Conservation (phyloP, 2,888 invertebrate species). For the Tholera decimalis region DNA sequence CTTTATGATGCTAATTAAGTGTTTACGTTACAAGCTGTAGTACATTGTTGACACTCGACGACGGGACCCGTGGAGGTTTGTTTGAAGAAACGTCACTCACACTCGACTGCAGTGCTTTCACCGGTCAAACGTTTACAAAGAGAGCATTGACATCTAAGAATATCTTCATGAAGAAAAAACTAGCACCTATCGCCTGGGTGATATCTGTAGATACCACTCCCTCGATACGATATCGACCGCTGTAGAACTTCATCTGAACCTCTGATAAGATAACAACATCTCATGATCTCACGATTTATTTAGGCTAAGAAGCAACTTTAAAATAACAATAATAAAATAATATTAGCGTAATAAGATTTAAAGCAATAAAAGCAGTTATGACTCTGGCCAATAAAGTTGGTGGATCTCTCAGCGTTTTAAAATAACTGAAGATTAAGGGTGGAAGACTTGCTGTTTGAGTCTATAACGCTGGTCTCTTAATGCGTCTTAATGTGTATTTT, state of each 20-base stretch:
- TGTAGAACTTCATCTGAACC: conserved; percentile 74
- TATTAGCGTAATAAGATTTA: conserved; percentile 88
- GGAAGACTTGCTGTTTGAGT: conserved; percentile 81
- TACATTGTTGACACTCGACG: conserved; percentile 77
- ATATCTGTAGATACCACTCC: conserved; percentile 65
- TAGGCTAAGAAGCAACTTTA: conserved; percentile 77
- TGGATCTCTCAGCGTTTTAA: conserved; percentile 85
- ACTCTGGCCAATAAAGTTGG: conserved; percentile 87
- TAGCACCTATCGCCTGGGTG: conserved; percentile 62
- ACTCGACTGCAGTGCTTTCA: conserved; percentile 77
- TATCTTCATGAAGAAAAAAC: conserved; percentile 59
- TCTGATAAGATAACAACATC: conserved; percentile 78
- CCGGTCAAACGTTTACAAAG: conserved; percentile 66
- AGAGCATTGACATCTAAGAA: conserved; percentile 72
- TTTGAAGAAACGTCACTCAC: conserved; percentile 77
- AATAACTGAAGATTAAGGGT: conserved; percentile 89
- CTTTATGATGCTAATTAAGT: conserved; percentile 91
- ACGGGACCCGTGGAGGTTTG: conserved; percentile 71
- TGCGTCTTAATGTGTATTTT: conserved; percentile 91
- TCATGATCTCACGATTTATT: conserved; percentile 76
- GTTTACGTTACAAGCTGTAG: conserved; percentile 81
- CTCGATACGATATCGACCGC: conserved; percentile 69
- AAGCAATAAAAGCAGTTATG: conserved; percentile 88
- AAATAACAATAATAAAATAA: conserved; percentile 85
- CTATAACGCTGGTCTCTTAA: conserved; percentile 84